Evolutionary conservation across 2,797 vertebrate genomes (phyloP), one percentile per base, ranked within the genome.

Genomic region (Ficedula albicollis): DNA sequence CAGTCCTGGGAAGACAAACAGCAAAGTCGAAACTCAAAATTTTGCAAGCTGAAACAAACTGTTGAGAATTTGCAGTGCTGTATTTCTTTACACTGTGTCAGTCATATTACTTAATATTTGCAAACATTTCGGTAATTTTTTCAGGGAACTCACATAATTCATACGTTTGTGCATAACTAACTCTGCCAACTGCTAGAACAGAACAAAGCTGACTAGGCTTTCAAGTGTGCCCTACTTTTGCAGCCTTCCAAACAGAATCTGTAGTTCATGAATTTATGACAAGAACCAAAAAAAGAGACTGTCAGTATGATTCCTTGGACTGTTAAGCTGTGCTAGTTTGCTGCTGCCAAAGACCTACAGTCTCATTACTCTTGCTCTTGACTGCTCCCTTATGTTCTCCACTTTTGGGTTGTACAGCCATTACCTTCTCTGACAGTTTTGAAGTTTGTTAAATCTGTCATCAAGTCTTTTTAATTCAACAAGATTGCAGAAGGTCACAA

Each of bases 161-260:
- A 17, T 14, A 20, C 9, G 4, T 63, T 70, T 74, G 51, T 30
- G 39, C 70, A 84, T 32, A 82, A 70, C 59, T 87, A 76, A 58
- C 67, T 74, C 67, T 74, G 64, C 41, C n/a, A 75, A 44, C 36
- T 76, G 63, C 70, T 63, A 82, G 39, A 75, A 90, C 6, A 84
- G 67, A 89, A 95, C 74, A 95, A 90, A 89, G 74, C 59, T 82
- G 67, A 90, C 43, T 27, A 66, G 70, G 78, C 81, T 95, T 94
- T 95, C 81, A 93, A 87, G 67, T 6, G 15, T 89, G 92, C 23
- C 86, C 94, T 90, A 95, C 68, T 93, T 96, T 52, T 70, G 63
- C 32, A 89, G 85, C 38, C 39, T 92, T 82, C 29, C 74, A 78
- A 94, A 90, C 23, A 79, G 39, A 90, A 59, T 76, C 69, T 21